These are phyloP conservation scores for Neosalanx taihuensis DNA, from an alignment of 2,797 vertebrate genomes.

Conservation along the genomic window DNA sequence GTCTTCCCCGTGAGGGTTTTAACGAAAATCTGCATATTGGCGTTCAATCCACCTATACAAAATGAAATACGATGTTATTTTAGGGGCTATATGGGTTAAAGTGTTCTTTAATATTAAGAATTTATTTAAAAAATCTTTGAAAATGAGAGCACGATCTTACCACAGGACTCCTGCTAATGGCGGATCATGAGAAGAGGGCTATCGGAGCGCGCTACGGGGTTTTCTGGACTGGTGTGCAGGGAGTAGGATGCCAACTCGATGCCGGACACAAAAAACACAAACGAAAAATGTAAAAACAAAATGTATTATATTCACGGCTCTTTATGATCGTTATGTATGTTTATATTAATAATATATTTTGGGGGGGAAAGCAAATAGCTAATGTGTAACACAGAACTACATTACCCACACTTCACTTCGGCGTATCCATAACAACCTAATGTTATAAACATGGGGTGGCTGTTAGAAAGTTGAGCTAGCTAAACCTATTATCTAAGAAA, in stretches of 20 bases:
- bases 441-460: slow-evolving; percentile 6
- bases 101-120: neutral
- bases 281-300: slow-evolving; percentile 24
- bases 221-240: slow-evolving; percentile 65
- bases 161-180: slow-evolving; percentile 76
- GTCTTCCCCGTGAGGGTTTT: slow-evolving; percentile 98
- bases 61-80: neutral
- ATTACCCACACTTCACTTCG: slow-evolving; percentile 17
- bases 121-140: neutral
- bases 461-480: neutral
- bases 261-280: slow-evolving; percentile 42
- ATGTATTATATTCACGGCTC: neutral
- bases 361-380: neutral
- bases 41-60: slow-evolving; percentile 66
- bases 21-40: slow-evolving; percentile 93
- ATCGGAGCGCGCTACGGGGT: slow-evolving; percentile 66
- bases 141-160: slow-evolving; percentile 58
- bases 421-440: slow-evolving; percentile 45
- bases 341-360: neutral
- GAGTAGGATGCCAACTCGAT: slow-evolving; percentile 16
- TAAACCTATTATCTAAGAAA: neutral
- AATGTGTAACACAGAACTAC: neutral
- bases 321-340: neutral
- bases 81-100: fast-evolving
- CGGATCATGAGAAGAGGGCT: slow-evolving; percentile 79